Conservation (phyloP, 2,797 vertebrate genomes). For the Sebastes reedi region DNA sequence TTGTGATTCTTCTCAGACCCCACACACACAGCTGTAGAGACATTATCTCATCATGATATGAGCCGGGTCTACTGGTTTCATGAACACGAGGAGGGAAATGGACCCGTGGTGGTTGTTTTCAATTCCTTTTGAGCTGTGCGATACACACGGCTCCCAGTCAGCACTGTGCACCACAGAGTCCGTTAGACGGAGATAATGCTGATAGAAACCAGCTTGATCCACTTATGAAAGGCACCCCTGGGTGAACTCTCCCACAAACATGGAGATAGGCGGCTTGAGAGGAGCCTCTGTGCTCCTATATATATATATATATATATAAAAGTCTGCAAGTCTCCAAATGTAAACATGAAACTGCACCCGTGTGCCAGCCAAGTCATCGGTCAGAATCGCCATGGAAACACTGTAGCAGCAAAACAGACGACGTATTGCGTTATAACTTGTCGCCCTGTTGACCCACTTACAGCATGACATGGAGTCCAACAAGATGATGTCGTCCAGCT, state of each 20-base stretch:
- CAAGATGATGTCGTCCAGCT: conserved; percentile 92
- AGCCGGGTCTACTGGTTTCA: conserved; percentile 2
- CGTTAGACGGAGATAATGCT: conserved; percentile 34
- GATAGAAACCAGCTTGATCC: conserved; percentile 64
- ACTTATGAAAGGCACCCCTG: conserved; percentile 45
- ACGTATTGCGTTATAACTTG: conserved; percentile 11
- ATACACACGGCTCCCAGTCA: conserved; percentile 46
- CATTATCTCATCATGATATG: conserved; percentile 32
- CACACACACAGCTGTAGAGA: conserved; percentile 34
- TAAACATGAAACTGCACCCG: conserved; percentile 5
- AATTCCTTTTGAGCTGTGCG: conserved; percentile 43
- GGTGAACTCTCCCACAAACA: conserved; percentile 37
- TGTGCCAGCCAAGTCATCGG: conserved; percentile 10
- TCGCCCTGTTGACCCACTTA: conserved; percentile 58
- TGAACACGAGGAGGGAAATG: conserved; percentile 22
- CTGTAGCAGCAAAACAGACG: conserved; percentile 9
- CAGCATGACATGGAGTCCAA: conserved; percentile 96
- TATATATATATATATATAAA: background rate
- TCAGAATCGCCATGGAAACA: conserved; percentile 34
- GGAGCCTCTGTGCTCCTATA: conserved; percentile 9
- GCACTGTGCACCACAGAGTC: conserved; percentile 39
- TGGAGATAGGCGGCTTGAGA: background rate
- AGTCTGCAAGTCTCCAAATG: background rate
- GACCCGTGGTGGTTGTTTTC: conserved; percentile 48
- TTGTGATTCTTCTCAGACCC: conserved; percentile 40